A percentile compares a stretch with the other conserved stretches of the same genome.
Evolutionary conservation across 2,113 vertebrate genomes (phyloP).

Genomic region (Copsychus sechellarum): DNA sequence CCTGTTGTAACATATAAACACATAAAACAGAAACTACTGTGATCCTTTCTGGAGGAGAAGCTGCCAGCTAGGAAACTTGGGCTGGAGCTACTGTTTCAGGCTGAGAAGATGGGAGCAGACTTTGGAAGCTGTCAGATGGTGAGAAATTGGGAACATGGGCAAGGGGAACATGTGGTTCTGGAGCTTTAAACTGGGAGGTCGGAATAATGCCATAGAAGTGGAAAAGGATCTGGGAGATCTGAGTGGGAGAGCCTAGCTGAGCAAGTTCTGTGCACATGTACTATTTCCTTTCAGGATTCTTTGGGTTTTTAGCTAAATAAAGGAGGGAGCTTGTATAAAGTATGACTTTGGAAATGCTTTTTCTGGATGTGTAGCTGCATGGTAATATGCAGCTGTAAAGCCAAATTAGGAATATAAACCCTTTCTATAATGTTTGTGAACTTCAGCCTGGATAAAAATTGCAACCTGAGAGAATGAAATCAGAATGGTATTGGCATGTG

Average conservation of each 20-base stretch:
- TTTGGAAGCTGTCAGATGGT: neutral
- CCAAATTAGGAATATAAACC: neutral
- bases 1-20: neutral
- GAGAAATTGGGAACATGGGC: neutral
- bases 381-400: neutral
- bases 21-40: neutral
- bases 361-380: neutral
- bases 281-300: neutral
- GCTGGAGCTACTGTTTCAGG: neutral
- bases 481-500: neutral
- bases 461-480: neutral
- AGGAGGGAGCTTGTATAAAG: neutral
- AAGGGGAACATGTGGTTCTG: neutral
- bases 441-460: neutral
- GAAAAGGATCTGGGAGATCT: neutral
- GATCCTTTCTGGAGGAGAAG: neutral
- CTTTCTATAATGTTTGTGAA: neutral
- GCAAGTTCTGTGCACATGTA: neutral
- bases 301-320: constrained; percentile 15
- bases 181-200: neutral
- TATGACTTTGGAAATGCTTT: neutral
- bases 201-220: neutral
- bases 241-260: constrained; percentile 1
- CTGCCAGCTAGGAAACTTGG: neutral
- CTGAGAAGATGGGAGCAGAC: neutral